Percentiles rank a stretch among this genome's conserved stretches.
Evolutionary conservation across 1,140 invertebrate species (phyloP).

Genomic region (Zaprionus tsacasi): DNA sequence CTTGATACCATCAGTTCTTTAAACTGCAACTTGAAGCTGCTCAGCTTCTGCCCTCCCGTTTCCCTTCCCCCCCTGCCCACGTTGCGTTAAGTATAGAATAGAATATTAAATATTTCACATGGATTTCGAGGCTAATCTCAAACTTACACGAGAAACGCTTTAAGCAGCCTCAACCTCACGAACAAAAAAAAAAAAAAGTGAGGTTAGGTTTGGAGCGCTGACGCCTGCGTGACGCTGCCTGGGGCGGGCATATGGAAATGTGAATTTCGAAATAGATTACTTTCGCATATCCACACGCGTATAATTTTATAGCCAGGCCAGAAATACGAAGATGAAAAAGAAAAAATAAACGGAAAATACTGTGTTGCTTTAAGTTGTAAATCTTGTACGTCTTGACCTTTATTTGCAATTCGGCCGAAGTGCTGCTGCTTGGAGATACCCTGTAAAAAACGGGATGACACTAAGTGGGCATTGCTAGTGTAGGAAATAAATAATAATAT

Average conservation of each 20-base stretch:
- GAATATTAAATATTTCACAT: background rate
- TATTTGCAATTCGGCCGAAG: background rate
- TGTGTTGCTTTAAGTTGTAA: conserved; percentile 4
- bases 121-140: background rate
- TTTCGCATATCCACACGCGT: background rate
- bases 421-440: background rate
- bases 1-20: no score
- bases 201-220: background rate
- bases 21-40: no score
- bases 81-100: no score
- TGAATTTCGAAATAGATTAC: conserved; percentile 1
- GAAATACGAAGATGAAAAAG: background rate
- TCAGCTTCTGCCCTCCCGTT: no score
- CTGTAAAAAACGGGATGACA: background rate
- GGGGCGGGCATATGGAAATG: conserved; percentile 2
- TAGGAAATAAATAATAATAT: no score
- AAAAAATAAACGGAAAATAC: background rate
- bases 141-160: background rate
- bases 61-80: no score
- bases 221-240: conserved; percentile 9
- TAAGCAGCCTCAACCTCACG: background rate
- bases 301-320: background rate
- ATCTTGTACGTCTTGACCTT: conserved; percentile 11
- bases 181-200: background rate
- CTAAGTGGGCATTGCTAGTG: background rate